Percentiles rank a stretch among this genome's conserved stretches.
Conservation (phyloP, 2,888 invertebrate species). For the Epicampocera succincta region DNA sequence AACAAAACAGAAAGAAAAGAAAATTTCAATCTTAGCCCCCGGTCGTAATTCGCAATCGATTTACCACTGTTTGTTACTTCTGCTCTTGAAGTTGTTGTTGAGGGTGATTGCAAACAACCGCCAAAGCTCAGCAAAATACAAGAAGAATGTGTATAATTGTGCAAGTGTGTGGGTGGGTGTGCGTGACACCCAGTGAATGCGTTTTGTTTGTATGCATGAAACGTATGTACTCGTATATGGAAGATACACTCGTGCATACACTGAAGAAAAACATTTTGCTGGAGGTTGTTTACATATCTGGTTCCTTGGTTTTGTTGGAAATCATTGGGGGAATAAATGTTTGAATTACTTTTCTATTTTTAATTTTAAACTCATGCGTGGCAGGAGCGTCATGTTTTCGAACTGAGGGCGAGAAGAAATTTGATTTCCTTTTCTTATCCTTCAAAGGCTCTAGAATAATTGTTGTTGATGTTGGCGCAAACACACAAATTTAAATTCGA, state of each 20-base stretch:
- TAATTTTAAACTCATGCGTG: slow-evolving; percentile 5
- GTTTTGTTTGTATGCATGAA: background rate
- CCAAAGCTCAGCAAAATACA: slow-evolving; percentile 36
- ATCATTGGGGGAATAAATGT: slow-evolving; percentile 58
- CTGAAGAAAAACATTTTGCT: slow-evolving; percentile 49
- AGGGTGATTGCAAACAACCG: slow-evolving; percentile 39
- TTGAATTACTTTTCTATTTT: slow-evolving; percentile 23
- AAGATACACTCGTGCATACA: background rate
- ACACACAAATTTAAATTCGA: too few relatives aligned
- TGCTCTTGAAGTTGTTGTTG: slow-evolving; percentile 47
- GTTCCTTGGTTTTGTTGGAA: slow-evolving; percentile 45
- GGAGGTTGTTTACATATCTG: slow-evolving; percentile 62
- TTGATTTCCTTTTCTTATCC: too few relatives aligned
- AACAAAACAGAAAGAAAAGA: background rate
- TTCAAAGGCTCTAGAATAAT: too few relatives aligned
- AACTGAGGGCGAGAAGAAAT: background rate
- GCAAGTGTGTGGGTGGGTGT: background rate
- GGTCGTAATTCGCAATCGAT: background rate
- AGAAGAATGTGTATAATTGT: background rate
- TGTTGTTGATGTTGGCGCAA: too few relatives aligned
- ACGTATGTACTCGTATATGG: background rate
- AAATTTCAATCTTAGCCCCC: background rate
- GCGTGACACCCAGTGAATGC: background rate
- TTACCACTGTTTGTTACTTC: slow-evolving; percentile 32
- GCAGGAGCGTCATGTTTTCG: background rate